Evolutionary conservation across 2,888 invertebrate genomes (phyloP), one percentile per base, ranked within the genome.

Genomic region (Dusona sp.): DNA sequence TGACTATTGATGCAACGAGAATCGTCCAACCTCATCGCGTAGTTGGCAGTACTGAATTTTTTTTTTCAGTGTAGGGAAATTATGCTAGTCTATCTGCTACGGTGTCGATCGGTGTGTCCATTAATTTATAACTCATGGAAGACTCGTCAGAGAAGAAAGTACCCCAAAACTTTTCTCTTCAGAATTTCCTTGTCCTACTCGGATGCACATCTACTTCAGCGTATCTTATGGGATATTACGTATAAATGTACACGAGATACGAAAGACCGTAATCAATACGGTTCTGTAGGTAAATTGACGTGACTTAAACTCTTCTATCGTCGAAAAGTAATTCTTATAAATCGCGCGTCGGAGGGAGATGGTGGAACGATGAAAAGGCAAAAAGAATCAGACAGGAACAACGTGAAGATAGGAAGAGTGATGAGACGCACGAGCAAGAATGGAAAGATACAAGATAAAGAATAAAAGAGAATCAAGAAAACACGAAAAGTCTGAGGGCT

Each of bases 391-490:
- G 16, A 22, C 11, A 13, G 29, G 61, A 67, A 61, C 8, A 61
- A 65, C 38, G 45, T n/a, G 22, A 38, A 54, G 25, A 57, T 75
- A 57, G 77, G 64, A 0, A 38, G 80, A 75, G 29, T 33, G 79
- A 86, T 38, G 72, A 72, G 80, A 85, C 67, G 77, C 74, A 79
- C 78, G 78, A 80, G 75, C 80, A 83, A 84, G 75, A 83, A 81
- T 51, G 73, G 73, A 81, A 54, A 81, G 72, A 54, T 48, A 72
- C 36, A 68, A 13, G 68, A 33, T 4, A 19, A 42, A 45, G 48
- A 57, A 83, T 79, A 79, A 77, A 57, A 45, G 74, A 68, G 79
- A 83, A 83, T 73, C 67, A 80, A 83, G 86, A 77, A 83, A 83
- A 80, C 67, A 83, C 72, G 25, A 36, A 64, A 79, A 79, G 42